A percentile compares a stretch with the other conserved stretches of the same genome.
phyloP scores from a whole-genome alignment of 2,797 vertebrate genomes.

The Prionace glauca region DNA sequence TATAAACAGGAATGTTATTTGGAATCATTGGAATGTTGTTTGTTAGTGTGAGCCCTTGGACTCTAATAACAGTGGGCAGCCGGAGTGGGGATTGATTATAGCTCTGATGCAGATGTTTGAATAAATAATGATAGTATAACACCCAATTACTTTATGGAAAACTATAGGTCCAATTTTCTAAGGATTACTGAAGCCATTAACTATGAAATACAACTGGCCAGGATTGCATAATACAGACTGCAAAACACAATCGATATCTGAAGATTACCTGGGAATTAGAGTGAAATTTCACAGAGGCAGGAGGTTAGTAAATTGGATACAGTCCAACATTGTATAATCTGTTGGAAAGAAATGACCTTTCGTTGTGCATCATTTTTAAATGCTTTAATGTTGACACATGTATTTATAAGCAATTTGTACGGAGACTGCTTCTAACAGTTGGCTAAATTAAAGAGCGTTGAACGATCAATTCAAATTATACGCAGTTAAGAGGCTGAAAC shows the following conservation, averaged over 20 bases:
- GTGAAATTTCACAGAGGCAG: background rate
- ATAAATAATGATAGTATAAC: background rate
- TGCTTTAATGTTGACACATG: background rate
- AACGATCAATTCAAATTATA: slow-evolving; percentile 12
- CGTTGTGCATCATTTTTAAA: background rate
- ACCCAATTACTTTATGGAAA: background rate
- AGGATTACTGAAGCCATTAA: background rate
- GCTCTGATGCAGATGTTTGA: background rate
- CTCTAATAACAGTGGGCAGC: background rate
- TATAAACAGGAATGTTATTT: background rate
- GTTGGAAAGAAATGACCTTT: background rate
- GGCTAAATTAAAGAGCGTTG: background rate
- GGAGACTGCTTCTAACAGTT: background rate
- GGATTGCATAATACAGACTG: background rate
- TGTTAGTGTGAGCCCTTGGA: background rate
- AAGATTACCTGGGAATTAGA: slow-evolving; percentile 20
- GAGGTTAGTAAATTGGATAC: background rate
- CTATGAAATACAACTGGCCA: background rate
- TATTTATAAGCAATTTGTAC: background rate
- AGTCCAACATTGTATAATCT: background rate
- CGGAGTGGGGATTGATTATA: background rate
- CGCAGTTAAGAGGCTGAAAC: background rate
- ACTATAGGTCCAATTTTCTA: background rate
- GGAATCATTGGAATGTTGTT: background rate
- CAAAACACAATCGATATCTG: background rate